Base-by-base conservation (phyloP, 2,888 invertebrate species). In the Mellilla xanthometata region DNA sequence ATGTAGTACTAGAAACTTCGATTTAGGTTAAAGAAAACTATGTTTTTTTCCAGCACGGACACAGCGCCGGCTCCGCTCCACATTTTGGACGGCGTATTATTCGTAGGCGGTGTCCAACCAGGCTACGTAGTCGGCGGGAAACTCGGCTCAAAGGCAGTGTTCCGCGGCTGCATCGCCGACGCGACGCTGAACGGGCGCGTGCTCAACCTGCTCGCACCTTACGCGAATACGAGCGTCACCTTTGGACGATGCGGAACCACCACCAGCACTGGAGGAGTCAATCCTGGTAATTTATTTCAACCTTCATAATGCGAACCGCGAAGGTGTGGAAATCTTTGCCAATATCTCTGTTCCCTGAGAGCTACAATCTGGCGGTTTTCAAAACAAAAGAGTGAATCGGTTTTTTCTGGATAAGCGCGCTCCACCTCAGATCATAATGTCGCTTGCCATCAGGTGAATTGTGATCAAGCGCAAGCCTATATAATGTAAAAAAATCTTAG, bases 131-230 rank as follows among this genome's bases (percentile, higher is more conserved):
- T 92, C 0, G 82, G 90, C 2, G 91, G 91, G 3, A 90, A 89
- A 5, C 76, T 92, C 0, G 92, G 92, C 3, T 91, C 92, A 0
- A 85, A 90, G 34, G 84, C 87, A 2, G 92, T 95, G 2, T 97
- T 98, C 72, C 88, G 92, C 13, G 99, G 99, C 1, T 99, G 99
- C 79, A 94, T 99, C 29, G 97, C 96, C 0, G 99, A 99, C 76
- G 95, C 96, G 0, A 97, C 96, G 0, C 85, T 98, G 38, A 97
- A 98, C 72, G 95, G 95, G 1, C 91, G 92, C 44, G 73, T 84
- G 24, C 68, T 87, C 12, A 83, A 77, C 54, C 64, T 86, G 12
- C 60, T 84, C 22, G 77, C 78, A 51, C 81, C 85, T 1, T 76
- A 62, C 70, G 69, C 75, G 56, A 73, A 82, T 46, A 62, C 65